Percentiles rank a stretch among this genome's conserved stretches.
These are phyloP conservation scores for Steinernema hermaphroditum DNA, from an alignment of 2,888 invertebrate species.

Conservation along the genomic window DNA sequence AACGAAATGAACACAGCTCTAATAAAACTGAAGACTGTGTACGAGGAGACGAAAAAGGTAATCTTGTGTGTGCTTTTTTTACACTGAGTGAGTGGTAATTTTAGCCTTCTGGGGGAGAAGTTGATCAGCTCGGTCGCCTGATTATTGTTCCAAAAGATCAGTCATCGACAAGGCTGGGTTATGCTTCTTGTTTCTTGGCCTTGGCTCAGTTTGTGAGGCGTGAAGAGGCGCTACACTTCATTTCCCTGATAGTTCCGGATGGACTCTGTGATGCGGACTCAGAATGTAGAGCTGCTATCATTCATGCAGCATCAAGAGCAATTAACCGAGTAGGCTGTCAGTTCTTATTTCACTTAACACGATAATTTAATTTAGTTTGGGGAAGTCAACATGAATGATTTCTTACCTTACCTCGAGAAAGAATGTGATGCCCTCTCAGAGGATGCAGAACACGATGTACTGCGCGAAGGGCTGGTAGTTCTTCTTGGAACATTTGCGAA, in stretches of 20 bases:
- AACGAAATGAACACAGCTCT: conserved; percentile 40
- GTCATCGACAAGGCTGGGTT: conserved; percentile 67
- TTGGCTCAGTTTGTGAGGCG: background rate
- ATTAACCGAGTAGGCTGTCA: conserved; percentile 72
- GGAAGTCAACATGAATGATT: conserved; percentile 71
- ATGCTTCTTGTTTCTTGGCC: conserved; percentile 7
- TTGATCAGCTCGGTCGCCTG: conserved; percentile 89
- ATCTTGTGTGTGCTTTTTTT: conserved; percentile 11
- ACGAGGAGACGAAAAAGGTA: conserved; percentile 33
- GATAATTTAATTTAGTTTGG: conserved; percentile 70
- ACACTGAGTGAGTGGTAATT: no score
- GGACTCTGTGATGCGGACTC: conserved; percentile 84
- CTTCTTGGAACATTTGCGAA: conserved; percentile 95
- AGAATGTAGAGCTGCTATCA: conserved; percentile 80
- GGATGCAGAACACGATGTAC: conserved; percentile 76
- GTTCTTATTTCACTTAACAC: background rate
- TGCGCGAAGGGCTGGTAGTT: conserved; percentile 89
- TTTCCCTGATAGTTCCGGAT: conserved; percentile 73
- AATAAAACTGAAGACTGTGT: conserved; percentile 42
- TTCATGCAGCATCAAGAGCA: conserved; percentile 86
- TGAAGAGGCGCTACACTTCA: background rate
- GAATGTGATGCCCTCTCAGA: background rate
- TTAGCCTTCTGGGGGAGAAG: conserved; percentile 68
- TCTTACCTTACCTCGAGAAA: conserved; percentile 67
- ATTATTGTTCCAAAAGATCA: conserved; percentile 80